Percentiles rank a stretch among this genome's conserved stretches.
phyloP scores from a whole-genome alignment of 2,113 vertebrate species.

The Phodopus roborovskii region DNA sequence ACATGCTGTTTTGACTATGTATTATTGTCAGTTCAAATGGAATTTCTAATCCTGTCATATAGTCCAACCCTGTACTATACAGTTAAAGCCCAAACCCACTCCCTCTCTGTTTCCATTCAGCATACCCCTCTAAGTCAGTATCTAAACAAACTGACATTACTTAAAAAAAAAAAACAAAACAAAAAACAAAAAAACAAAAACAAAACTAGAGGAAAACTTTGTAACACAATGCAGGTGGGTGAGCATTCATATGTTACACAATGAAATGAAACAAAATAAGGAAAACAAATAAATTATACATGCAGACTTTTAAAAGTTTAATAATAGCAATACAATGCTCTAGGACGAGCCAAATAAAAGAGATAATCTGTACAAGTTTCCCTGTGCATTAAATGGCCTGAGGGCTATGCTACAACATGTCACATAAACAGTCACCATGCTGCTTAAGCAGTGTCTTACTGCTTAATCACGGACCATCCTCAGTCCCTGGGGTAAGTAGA shows the following conservation, averaged over 20 bases:
- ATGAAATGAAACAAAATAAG: constrained; percentile 68
- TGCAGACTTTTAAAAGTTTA: constrained; percentile 56
- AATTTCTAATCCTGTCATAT: not conserved
- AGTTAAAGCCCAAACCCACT: not conserved
- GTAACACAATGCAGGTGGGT: not conserved
- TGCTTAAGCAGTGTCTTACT: constrained; percentile 71
- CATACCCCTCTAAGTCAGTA: not conserved
- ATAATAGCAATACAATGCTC: constrained; percentile 22
- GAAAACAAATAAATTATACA: constrained; percentile 76
- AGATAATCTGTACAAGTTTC: constrained; percentile 44
- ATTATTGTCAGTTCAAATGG: not conserved
- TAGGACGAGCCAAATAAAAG: constrained; percentile 40
- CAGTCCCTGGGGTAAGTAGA: constrained; percentile 8
- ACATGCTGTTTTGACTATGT: constrained; percentile 9
- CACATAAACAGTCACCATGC: constrained; percentile 73
- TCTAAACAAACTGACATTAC: constrained; percentile 26
- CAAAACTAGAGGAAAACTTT: not conserved
- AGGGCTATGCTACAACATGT: constrained; percentile 55
- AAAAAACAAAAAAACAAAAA: not conserved
- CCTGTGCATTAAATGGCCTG: constrained; percentile 53
- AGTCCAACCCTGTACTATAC: not conserved
- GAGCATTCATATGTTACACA: constrained; percentile 19
- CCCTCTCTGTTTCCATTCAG: not conserved
- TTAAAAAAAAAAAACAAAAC: constrained; percentile 1
- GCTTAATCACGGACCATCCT: constrained; percentile 66